phyloP scores from a whole-genome alignment of 2,888 invertebrate species.

The Sipha maydis region DNA sequence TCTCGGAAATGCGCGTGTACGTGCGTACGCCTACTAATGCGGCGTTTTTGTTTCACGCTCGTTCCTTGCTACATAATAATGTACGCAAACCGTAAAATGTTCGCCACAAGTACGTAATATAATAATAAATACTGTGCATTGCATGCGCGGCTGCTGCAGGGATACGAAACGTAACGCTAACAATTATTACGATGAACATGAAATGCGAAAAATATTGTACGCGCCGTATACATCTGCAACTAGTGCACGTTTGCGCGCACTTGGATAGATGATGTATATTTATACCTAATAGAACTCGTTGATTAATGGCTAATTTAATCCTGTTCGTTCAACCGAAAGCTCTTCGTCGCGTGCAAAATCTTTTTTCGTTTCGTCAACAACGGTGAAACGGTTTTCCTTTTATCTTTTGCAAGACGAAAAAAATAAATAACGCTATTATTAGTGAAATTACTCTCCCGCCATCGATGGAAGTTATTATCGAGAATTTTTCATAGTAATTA shows the following conservation, averaged over 20 bases:
- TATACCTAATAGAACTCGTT: neutral
- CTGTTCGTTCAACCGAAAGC: neutral
- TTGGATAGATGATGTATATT: neutral
- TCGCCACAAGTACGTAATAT: no score
- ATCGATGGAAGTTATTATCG: neutral
- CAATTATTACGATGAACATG: neutral
- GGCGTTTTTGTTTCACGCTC: slow-evolving; percentile 14
- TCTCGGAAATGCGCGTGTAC: neutral
- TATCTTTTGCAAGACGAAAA: neutral
- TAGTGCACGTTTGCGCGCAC: neutral
- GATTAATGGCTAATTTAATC: neutral
- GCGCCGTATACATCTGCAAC: neutral
- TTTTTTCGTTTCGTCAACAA: neutral
- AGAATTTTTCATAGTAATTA: no score
- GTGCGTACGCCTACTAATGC: neutral
- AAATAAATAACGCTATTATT: neutral
- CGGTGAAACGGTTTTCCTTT: neutral
- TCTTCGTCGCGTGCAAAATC: neutral
- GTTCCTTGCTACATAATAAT: neutral
- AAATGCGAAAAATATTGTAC: neutral
- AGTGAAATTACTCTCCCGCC: neutral
- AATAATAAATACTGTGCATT: neutral
- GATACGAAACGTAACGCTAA: neutral
- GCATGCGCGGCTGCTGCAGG: neutral
- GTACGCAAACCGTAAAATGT: neutral